phyloP scores from a whole-genome alignment of 1,140 invertebrate genomes.

The Drosophila insularis region DNA sequence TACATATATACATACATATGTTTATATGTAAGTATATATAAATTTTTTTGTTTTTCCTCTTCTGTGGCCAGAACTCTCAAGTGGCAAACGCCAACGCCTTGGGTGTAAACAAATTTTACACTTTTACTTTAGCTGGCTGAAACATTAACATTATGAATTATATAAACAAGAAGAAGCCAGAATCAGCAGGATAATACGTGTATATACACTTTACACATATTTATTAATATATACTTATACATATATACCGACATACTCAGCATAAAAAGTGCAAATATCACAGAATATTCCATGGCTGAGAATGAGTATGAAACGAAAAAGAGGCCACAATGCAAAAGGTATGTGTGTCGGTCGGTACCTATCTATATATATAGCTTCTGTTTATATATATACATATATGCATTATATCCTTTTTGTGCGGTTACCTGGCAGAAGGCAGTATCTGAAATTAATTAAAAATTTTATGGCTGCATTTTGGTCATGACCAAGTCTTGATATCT shows the following conservation, averaged over 20 bases:
- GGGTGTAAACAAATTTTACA: constrained; percentile 57
- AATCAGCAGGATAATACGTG: constrained; percentile 13
- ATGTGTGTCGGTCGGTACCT: constrained; percentile 20
- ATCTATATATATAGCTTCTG: constrained; percentile 7
- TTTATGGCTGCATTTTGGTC: constrained; percentile 54
- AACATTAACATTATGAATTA: constrained; percentile 58
- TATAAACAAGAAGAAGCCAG: constrained; percentile 46
- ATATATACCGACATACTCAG: not conserved
- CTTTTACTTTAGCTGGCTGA: constrained; percentile 51
- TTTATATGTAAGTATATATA: not conserved
- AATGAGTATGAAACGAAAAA: constrained; percentile 19
- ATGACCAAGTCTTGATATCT: constrained; percentile 7
- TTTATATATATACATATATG: constrained; percentile 1
- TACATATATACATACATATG: not conserved
- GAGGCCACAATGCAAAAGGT: constrained; percentile 28
- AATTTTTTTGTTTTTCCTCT: constrained; percentile 17
- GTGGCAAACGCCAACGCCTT: constrained; percentile 29
- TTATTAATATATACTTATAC: constrained; percentile 19
- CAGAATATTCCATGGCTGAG: constrained; percentile 67
- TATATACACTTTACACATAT: constrained; percentile 2
- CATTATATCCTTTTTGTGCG: not conserved
- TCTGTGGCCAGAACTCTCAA: constrained; percentile 13
- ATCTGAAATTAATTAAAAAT: constrained; percentile 71
- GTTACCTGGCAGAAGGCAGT: constrained; percentile 21
- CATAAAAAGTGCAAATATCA: constrained; percentile 52